phyloP scores from a whole-genome alignment of 1,140 invertebrate species.

The Solenopsis fugax region DNA sequence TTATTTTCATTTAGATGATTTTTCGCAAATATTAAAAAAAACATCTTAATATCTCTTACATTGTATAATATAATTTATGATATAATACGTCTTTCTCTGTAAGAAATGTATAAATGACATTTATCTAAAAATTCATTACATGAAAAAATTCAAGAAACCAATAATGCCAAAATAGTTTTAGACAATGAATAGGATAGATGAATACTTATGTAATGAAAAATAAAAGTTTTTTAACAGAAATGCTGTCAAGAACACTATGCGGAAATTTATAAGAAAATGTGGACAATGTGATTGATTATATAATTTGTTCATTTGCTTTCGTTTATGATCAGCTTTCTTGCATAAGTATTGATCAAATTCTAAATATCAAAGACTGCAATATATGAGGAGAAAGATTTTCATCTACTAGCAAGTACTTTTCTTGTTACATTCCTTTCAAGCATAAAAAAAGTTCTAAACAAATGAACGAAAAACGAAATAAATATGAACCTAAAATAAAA shows the following conservation, averaged over 20 bases:
- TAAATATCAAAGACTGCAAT: conserved; percentile 53
- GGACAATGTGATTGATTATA: conserved; percentile 42
- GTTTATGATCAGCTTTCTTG: conserved; percentile 48
- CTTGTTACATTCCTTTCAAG: not conserved
- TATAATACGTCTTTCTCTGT: not conserved
- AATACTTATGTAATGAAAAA: too few relatives aligned
- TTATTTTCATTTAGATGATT: conserved; percentile 19
- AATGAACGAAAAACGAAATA: not conserved
- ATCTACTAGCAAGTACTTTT: too few relatives aligned
- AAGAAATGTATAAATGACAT: not conserved
- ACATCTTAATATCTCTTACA: not conserved
- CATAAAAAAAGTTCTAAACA: conserved; percentile 18
- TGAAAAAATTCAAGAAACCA: not conserved
- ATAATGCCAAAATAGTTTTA: not conserved
- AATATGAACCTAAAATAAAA: not conserved
- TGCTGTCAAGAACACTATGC: not conserved
- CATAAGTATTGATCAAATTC: conserved; percentile 37
- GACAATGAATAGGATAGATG: too few relatives aligned
- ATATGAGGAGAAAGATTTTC: conserved; percentile 20
- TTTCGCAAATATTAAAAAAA: conserved; percentile 18
- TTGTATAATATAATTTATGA: not conserved
- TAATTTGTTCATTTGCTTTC: conserved; percentile 47
- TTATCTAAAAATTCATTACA: not conserved
- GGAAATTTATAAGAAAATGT: not conserved
- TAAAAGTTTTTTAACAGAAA: not conserved